Evolutionary conservation across 2,113 vertebrate species (phyloP).

Genomic region (Morphnarchus princeps): DNA sequence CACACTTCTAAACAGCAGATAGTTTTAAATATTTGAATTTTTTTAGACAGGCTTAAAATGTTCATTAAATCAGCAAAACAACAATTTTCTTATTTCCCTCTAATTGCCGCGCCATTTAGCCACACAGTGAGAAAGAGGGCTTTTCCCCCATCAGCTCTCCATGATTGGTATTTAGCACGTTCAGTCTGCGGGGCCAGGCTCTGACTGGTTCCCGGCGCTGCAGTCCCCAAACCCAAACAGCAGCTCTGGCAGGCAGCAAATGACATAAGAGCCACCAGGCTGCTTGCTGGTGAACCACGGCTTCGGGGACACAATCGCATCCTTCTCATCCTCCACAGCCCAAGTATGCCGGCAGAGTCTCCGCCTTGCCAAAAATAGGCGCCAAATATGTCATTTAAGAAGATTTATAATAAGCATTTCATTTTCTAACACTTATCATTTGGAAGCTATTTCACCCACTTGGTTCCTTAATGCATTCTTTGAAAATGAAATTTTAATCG

Average conservation of each 20-base stretch:
- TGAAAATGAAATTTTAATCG: background rate
- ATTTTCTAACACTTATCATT: background rate
- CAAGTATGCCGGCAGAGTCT: background rate
- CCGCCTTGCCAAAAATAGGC: conserved; percentile 16
- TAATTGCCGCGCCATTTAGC: conserved; percentile 75
- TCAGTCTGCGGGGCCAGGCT: background rate
- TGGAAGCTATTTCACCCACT: background rate
- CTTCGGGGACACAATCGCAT: background rate
- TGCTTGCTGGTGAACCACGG: conserved; percentile 7
- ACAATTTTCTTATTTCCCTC: conserved; percentile 75
- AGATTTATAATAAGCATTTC: background rate
- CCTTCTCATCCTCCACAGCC: background rate
- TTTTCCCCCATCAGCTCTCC: conserved; percentile 10
- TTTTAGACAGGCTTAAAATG: conserved; percentile 72
- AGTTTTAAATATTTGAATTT: conserved; percentile 69
- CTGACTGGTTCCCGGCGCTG: background rate
- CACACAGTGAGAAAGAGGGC: conserved; percentile 58
- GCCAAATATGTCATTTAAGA: background rate
- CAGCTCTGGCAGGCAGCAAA: conserved; percentile 30
- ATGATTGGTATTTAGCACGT: conserved; percentile 47
- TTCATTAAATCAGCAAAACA: conserved; percentile 80
- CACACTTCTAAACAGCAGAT: conserved; percentile 65
- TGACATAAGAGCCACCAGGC: background rate
- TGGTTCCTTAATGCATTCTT: background rate
- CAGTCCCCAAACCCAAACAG: background rate